Conservation (phyloP, 2,888 invertebrate species). For the Emmelina monodactyla region DNA sequence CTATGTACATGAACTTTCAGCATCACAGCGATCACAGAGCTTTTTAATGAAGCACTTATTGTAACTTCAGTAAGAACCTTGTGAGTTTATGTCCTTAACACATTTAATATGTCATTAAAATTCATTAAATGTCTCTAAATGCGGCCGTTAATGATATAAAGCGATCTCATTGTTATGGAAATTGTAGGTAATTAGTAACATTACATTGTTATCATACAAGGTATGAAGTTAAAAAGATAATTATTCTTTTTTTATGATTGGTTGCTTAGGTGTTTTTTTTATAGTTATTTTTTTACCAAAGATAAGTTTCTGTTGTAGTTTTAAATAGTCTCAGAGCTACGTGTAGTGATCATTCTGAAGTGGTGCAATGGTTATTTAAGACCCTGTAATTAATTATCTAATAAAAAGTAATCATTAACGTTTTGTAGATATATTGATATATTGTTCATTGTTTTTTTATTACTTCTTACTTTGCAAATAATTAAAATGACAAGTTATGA, state of each 20-base stretch:
- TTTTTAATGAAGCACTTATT: not conserved
- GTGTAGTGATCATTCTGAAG: slow-evolving; percentile 40
- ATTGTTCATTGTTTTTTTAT: no score
- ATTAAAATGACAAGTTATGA: no score
- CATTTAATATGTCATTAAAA: slow-evolving; percentile 1
- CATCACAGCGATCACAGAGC: no score
- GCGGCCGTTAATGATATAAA: slow-evolving; percentile 31
- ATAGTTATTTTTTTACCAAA: slow-evolving; percentile 56
- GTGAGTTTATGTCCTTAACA: no score
- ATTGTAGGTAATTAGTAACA: slow-evolving; percentile 45
- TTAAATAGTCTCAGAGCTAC: slow-evolving; percentile 24
- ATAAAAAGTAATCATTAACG: no score
- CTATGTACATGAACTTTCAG: no score
- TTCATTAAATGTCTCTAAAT: not conserved
- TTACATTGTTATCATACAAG: slow-evolving; percentile 64
- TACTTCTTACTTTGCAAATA: no score
- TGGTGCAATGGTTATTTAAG: slow-evolving; percentile 57
- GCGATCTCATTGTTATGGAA: slow-evolving; percentile 64
- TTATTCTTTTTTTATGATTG: slow-evolving; percentile 24
- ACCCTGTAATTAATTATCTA: no score
- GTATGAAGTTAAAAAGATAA: slow-evolving; percentile 52
- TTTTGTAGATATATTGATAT: no score
- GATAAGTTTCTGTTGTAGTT: slow-evolving; percentile 47
- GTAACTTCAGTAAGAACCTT: no score
- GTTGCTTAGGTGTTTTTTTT: slow-evolving; percentile 22